These are phyloP conservation scores for Nasonia longicornis DNA, from an alignment of 1,140 invertebrate species.

Conservation along the genomic window DNA sequence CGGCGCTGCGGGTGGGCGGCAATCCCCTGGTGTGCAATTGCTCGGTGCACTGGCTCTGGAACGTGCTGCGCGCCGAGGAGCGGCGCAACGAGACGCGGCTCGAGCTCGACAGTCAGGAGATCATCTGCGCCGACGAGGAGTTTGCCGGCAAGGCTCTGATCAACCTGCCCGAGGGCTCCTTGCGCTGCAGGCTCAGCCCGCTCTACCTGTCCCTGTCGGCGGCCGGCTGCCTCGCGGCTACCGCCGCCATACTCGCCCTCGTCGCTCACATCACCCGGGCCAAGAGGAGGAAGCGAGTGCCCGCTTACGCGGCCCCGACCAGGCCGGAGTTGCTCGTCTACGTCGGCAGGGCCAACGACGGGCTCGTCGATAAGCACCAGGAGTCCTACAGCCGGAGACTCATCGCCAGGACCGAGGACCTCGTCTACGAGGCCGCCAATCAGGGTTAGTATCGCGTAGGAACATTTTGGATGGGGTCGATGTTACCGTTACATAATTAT, in stretches of 20 bases:
- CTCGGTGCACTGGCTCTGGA: conserved; percentile 87
- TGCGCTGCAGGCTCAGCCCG: conserved; percentile 61
- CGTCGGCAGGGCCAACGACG: conserved; percentile 59
- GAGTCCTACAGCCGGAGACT: conserved; percentile 61
- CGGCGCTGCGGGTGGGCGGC: conserved; percentile 78
- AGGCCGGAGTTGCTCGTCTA: conserved; percentile 65
- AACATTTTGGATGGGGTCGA: background rate
- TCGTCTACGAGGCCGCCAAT: conserved; percentile 58
- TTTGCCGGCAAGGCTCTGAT: conserved; percentile 60
- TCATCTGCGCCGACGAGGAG: conserved; percentile 64
- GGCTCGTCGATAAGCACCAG: conserved; percentile 58
- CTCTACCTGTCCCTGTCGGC: conserved; percentile 61
- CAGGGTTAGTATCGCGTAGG: conserved; percentile 21
- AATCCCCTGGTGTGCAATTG: conserved; percentile 91
- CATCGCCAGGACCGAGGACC: conserved; percentile 60
- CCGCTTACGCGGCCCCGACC: conserved; percentile 60
- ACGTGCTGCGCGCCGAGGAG: conserved; percentile 71
- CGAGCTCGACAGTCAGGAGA: conserved; percentile 61
- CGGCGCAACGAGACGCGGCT: conserved; percentile 56
- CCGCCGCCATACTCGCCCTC: conserved; percentile 58
- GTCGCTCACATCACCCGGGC: conserved; percentile 59
- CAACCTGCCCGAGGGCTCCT: conserved; percentile 59
- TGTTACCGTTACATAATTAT: no score
- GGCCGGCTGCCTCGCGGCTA: conserved; percentile 58
- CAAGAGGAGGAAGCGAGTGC: conserved; percentile 58